phyloP scores from a whole-genome alignment of 1,140 invertebrate species.

The Anthonomus grandis region DNA sequence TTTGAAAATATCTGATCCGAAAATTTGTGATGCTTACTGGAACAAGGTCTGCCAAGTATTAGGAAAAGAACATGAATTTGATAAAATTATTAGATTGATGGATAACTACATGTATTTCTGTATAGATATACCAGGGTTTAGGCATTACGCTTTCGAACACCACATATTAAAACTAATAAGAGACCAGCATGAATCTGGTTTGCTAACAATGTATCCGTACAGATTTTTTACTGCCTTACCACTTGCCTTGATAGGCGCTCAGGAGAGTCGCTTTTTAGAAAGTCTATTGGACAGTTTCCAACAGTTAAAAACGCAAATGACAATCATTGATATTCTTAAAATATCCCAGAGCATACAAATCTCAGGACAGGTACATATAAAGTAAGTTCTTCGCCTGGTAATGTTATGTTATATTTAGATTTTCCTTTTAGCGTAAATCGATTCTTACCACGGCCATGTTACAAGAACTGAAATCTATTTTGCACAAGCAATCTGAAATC shows the following conservation, averaged over 20 bases:
- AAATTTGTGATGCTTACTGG: conserved; percentile 51
- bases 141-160: conserved; percentile 50
- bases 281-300: conserved; percentile 43
- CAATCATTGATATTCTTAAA: conserved; percentile 45
- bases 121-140: conserved; percentile 51
- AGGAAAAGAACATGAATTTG: conserved; percentile 31
- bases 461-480: no score
- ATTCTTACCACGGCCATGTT: no score
- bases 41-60: conserved; percentile 39
- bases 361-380: conserved; percentile 27
- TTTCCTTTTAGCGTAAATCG: no score
- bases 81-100: conserved; percentile 44
- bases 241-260: conserved; percentile 53
- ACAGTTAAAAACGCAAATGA: conserved; percentile 44
- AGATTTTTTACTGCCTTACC: conserved; percentile 47
- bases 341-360: conserved; percentile 29
- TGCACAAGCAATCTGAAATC: conserved; percentile 2
- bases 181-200: conserved; percentile 44
- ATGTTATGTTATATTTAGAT: no score
- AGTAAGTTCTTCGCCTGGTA: not conserved
- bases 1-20: conserved; percentile 49
- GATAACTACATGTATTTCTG: conserved; percentile 56
- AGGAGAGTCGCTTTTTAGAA: conserved; percentile 42
- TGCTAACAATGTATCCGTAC: conserved; percentile 42
- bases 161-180: conserved; percentile 46